A percentile compares a stretch with the other conserved stretches of the same genome.
Evolutionary conservation across 2,113 vertebrate species (phyloP).

Genomic region (Hippocampus barbouri): DNA sequence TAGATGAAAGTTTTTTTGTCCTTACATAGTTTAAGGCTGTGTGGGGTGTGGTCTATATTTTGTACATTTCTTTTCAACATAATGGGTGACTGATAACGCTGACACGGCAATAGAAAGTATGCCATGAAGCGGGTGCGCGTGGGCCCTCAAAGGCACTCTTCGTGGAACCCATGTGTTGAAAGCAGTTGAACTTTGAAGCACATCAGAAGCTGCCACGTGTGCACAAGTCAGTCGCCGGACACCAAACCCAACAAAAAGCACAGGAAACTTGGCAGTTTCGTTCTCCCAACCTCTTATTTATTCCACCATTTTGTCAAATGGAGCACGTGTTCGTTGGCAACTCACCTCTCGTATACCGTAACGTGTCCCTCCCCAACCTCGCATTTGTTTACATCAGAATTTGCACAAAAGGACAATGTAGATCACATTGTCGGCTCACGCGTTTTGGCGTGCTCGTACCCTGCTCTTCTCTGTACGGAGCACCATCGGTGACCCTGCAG

Average conservation of each 20-base stretch:
- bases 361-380: constrained; percentile 21
- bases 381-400: constrained; percentile 67
- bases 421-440: constrained; percentile 15
- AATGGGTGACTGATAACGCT: constrained; percentile 42
- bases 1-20: constrained; percentile 60
- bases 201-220: constrained; percentile 58
- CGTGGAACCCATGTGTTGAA: constrained; percentile 47
- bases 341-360: constrained; percentile 18
- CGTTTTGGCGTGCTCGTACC: constrained; percentile 11
- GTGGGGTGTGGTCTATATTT: constrained; percentile 61
- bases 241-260: constrained; percentile 50
- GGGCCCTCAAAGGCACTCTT: constrained; percentile 41
- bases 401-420: constrained; percentile 65
- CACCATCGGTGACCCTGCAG: constrained; percentile 7
- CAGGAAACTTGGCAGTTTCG: constrained; percentile 59
- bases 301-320: constrained; percentile 39
- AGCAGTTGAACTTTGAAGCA: constrained; percentile 55
- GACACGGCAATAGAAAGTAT: constrained; percentile 65
- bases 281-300: constrained; percentile 29
- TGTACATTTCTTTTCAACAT: constrained; percentile 68
- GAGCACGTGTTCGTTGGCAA: constrained; percentile 37
- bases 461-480: neutral
- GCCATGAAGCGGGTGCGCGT: constrained; percentile 44
- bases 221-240: constrained; percentile 46
- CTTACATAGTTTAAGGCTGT: constrained; percentile 43